Conservation (phyloP, 1,140 invertebrate genomes). For the Rhopalosiphum maidis region DNA sequence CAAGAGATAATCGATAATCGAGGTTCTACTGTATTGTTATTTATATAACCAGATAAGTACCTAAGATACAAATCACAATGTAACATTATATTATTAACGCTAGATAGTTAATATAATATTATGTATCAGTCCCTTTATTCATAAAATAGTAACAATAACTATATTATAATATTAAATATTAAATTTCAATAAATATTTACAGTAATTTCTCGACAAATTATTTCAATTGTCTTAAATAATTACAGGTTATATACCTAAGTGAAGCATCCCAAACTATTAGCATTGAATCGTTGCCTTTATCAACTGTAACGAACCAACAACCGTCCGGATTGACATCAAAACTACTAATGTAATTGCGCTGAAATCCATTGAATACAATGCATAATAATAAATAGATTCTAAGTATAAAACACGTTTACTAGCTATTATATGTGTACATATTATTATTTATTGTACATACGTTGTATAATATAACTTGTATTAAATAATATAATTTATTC, state of each 20-base stretch:
- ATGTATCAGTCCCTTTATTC: background rate
- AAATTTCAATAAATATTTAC: background rate
- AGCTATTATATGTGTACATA: too few relatives aligned
- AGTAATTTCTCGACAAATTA: background rate
- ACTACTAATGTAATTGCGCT: slow-evolving; percentile 25
- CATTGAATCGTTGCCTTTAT: background rate
- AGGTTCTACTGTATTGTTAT: too few relatives aligned
- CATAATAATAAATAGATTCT: background rate
- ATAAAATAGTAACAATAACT: background rate
- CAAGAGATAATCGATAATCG: too few relatives aligned
- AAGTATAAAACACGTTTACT: background rate
- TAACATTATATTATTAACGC: background rate
- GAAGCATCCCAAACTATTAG: slow-evolving; percentile 24
- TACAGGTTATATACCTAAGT: background rate
- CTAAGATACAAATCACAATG: too few relatives aligned
- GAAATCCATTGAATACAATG: background rate
- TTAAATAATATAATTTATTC: too few relatives aligned
- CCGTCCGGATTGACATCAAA: background rate
- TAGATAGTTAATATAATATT: background rate
- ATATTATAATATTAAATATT: background rate
- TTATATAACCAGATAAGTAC: too few relatives aligned
- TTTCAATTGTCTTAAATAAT: background rate
- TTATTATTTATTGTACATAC: too few relatives aligned
- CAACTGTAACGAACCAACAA: slow-evolving; percentile 28
- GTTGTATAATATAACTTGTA: too few relatives aligned